Base-by-base conservation (phyloP, 2,888 invertebrate species). In the Eilema sororculum region DNA sequence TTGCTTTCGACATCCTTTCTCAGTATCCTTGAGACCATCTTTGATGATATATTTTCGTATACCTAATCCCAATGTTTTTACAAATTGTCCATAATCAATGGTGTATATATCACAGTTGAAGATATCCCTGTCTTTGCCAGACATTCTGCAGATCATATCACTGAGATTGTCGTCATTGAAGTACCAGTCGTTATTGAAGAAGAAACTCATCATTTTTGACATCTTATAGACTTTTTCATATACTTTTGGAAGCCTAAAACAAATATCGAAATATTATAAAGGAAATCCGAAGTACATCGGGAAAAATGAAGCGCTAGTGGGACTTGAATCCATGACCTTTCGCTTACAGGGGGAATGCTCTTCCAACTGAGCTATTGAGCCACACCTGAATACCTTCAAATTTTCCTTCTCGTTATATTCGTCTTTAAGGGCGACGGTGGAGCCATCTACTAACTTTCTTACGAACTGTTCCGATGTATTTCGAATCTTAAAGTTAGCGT, bases 41-140 rank as follows among this genome's bases (percentile, higher is more conserved):
- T 85, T 86, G 0, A 86, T 0, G 0, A 87, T 75, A 37, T 79
- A 87, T 37, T 80, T 85, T 10, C 88, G 76, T 0, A 87, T 0
- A 0, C 88, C 88, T 0, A 87, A 3, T 6, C 66, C 64, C 86
- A 85, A 86, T 0, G 76, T 9, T 0, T 70, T 9, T 52, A 83
- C 57, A 52, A 80, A 78, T 9, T 84, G 81, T 0, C 22, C 10
- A 79, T 82, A 84, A 30, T 87, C 75, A 0, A 87, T 67, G 6
- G 69, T 69, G 0, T 33, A 33, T 0, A 82, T 57, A 62, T 88
- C 84, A 28, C 86, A 87, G 20, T 87, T 78, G 61, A 78, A 88
- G 5, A 88, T 84, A 9, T 74, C 64, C 13, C 65, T 78, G 71
- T 85, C 85, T 3, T 61, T 70, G 0, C 69, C 13, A 0, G 77